Evolutionary conservation across 2,113 vertebrate species (phyloP), one percentile per base, ranked within the genome.

Genomic region (Python bivittatus): DNA sequence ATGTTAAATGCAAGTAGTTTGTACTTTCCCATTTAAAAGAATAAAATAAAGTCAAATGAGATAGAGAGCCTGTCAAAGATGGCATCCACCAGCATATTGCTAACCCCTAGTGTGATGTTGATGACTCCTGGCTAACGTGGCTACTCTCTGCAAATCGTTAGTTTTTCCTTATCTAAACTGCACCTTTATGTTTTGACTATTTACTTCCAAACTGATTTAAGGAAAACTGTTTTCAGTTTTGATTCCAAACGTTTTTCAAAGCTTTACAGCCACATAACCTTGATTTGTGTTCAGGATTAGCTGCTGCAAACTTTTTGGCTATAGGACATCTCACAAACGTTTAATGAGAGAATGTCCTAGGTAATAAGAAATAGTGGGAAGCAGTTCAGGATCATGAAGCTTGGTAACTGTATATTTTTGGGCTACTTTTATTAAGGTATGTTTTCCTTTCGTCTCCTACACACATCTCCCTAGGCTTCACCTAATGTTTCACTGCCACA

Each of bases 331-430:
- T 91, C 22, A n/a, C 23, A 91, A 25, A 1, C 33, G 84, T 13
- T 48, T 54, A 90, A 25, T 91, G 79, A 42, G 38, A 58, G 90
- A 84, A n/a, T 10, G 13, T 58, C 22, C 57, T 38, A 84, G 33
- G 54, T 84, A 48, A 48, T 84, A 84, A 84, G 79, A 12, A 91
- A 84, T 22, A 84, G 54, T 20, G 79, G 90, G 90, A 91, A 91
- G 33, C 79, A 57, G 54, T 84, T 91, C 25, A 58, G 53, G 90
- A 58, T 22, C 56, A 91, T 58, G 27, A 84, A 58, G 38, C 25
- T 60, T 13, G 17, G 56, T 29, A 79, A 84, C 23, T 58, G 54
- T 91, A 60, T 27, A 91, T 58, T 60, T 57, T 84, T 44, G 84
- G 72, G 25, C 13, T 27, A 79, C 52, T 54, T 10, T 72, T 52